Percentiles rank a stretch among this genome's conserved stretches.
phyloP scores from a whole-genome alignment of 2,888 invertebrate species.

The Epinotia brunnichana region DNA sequence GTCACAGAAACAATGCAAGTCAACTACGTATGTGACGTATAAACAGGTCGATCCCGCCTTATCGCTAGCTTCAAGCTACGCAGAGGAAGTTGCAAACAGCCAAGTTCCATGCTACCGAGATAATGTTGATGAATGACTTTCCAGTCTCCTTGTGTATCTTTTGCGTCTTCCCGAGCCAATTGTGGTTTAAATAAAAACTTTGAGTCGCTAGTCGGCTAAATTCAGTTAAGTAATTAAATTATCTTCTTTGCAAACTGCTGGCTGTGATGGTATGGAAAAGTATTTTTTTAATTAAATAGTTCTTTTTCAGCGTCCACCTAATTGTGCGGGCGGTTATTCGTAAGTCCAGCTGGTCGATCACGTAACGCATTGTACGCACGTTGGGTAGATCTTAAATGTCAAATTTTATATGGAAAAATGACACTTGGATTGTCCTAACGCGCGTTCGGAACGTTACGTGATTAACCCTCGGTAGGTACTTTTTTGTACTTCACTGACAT shows the following conservation, averaged over 20 bases:
- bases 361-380: no score
- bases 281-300: no score
- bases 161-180: conserved; percentile 31
- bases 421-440: no score
- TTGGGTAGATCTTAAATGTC: no score
- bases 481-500: no score
- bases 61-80: conserved; percentile 27
- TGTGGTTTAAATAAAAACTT: conserved; percentile 38
- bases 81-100: conserved; percentile 35
- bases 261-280: background rate
- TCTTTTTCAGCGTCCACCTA: no score
- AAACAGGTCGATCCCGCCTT: conserved; percentile 21
- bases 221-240: conserved; percentile 31
- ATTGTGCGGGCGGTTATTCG: no score
- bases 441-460: no score
- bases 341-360: no score
- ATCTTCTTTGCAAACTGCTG: background rate
- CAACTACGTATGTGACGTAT: conserved; percentile 1
- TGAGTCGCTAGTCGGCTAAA: conserved; percentile 19
- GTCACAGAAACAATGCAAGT: conserved; percentile 7
- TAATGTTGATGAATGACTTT: conserved; percentile 44
- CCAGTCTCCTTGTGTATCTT: conserved; percentile 39
- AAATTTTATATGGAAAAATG: no score
- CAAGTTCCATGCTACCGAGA: conserved; percentile 37
- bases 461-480: no score